phyloP scores from a whole-genome alignment of 2,113 vertebrate species.

The Platycercus adscitus region DNA sequence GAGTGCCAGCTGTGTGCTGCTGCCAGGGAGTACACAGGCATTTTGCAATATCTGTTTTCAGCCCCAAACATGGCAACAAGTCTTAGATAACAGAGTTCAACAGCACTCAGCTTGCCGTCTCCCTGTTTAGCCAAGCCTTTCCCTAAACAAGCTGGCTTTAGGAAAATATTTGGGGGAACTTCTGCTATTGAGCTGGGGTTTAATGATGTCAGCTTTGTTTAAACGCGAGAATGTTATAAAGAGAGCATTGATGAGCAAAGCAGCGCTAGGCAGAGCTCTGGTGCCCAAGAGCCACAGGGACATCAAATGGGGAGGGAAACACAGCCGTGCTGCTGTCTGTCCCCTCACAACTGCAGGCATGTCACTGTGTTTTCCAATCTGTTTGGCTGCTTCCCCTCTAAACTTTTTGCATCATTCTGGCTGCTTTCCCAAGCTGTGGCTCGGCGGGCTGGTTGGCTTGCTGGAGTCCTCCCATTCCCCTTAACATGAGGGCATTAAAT shows the following conservation, averaged over 20 bases:
- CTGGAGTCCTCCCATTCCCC: constrained; percentile 10
- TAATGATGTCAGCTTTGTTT: neutral
- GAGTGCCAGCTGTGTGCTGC: neutral
- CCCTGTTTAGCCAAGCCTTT: constrained; percentile 13
- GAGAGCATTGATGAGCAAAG: neutral
- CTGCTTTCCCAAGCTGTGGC: constrained; percentile 33
- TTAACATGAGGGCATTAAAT: neutral
- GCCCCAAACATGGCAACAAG: constrained; percentile 12
- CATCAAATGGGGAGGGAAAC: neutral
- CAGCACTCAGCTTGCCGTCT: neutral
- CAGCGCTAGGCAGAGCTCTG: neutral
- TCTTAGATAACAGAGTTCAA: neutral
- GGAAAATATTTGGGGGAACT: constrained; percentile 56
- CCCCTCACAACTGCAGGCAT: neutral
- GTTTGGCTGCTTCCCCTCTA: constrained; percentile 70
- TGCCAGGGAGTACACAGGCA: neutral
- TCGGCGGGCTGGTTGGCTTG: neutral
- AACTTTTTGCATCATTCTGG: constrained; percentile 74
- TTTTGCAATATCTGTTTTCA: constrained; percentile 21
- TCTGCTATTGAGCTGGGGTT: neutral
- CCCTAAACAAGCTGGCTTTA: neutral
- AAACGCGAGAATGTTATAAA: constrained; percentile 29
- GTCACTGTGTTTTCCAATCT: constrained; percentile 57
- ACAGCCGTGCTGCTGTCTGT: neutral
- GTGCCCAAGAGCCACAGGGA: neutral